phyloP scores from a whole-genome alignment of 2,797 vertebrate genomes.

The Pipistrellus pygmaeus region DNA sequence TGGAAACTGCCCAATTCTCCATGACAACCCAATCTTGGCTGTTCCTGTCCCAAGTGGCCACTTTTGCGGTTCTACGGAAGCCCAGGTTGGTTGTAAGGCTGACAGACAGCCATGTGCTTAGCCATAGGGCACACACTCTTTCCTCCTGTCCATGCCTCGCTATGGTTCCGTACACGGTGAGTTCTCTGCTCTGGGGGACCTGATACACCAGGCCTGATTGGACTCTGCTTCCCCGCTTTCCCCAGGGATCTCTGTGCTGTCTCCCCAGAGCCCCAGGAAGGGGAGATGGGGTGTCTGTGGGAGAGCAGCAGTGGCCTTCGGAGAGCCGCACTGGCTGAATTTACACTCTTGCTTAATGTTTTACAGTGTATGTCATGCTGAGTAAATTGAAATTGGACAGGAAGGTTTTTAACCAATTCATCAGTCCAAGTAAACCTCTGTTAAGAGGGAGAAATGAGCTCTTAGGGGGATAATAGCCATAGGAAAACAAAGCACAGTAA shows the following conservation, averaged over 20 bases:
- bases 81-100: not conserved
- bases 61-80: not conserved
- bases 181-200: not conserved
- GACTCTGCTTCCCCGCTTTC: not conserved
- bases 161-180: not conserved
- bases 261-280: not conserved
- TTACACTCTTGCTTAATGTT: slow-evolving; percentile 61
- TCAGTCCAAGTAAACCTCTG: slow-evolving; percentile 73
- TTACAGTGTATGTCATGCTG: slow-evolving; percentile 3
- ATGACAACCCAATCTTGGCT: not conserved
- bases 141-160: not conserved
- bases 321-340: not conserved
- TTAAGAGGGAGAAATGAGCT: slow-evolving; percentile 75
- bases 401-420: slow-evolving; percentile 75
- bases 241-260: not conserved
- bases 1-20: not conserved
- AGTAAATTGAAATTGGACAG: slow-evolving; percentile 71
- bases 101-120: not conserved
- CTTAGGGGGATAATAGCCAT: slow-evolving; percentile 69
- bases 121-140: not conserved
- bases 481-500: slow-evolving; percentile 71
- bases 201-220: not conserved
- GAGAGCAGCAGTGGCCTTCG: not conserved
- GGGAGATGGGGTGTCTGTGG: not conserved
- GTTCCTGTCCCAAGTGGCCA: not conserved